Percentiles rank a stretch among this genome's conserved stretches.
Evolutionary conservation across 2,888 invertebrate species (phyloP).

Genomic region (Dexiosoma caninum): DNA sequence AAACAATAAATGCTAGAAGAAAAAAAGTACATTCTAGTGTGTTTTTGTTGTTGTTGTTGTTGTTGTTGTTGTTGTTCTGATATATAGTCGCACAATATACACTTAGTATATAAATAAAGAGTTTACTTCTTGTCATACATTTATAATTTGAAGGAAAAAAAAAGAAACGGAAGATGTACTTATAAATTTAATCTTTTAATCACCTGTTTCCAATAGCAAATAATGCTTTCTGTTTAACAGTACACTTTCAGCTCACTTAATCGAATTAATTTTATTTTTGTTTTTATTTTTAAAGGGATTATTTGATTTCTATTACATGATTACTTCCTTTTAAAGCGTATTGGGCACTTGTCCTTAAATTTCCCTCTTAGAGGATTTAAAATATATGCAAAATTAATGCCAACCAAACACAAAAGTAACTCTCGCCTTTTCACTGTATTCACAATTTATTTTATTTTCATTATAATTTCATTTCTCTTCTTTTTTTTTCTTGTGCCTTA

Average conservation of each 20-base stretch:
- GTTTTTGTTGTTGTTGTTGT: not conserved
- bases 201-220: not conserved
- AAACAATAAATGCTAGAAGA: constrained; percentile 49
- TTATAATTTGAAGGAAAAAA: not conserved
- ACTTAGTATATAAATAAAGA: not conserved
- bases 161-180: not conserved
- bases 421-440: constrained; percentile 16
- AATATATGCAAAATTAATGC: not conserved
- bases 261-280: not conserved
- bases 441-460: not conserved
- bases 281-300: not conserved
- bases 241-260: not conserved
- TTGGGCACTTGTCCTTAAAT: not conserved
- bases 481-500: too few species aligned
- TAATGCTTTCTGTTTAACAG: not conserved
- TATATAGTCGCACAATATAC: not conserved
- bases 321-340: not conserved
- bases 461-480: not conserved
- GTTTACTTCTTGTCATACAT: not conserved
- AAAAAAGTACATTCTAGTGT: not conserved
- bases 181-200: not conserved
- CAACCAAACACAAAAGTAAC: not conserved
- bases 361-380: not conserved
- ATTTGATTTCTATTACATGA: not conserved
- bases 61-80: not conserved